Evolutionary conservation across 2,113 vertebrate genomes (phyloP), one percentile per base, ranked within the genome.

Genomic region (Lophochroa leadbeateri): DNA sequence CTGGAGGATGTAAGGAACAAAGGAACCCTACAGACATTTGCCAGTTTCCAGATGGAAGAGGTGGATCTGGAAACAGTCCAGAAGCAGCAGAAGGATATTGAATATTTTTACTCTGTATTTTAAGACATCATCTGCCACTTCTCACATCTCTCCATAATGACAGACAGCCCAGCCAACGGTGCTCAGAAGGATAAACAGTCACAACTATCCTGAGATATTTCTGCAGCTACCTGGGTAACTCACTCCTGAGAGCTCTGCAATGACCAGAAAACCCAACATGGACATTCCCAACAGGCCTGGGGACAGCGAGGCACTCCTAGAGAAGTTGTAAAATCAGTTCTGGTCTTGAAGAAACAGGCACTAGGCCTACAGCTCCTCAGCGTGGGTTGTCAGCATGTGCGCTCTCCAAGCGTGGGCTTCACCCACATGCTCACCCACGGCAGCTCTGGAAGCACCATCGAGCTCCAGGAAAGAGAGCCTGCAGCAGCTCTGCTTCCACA

Each of bases 71-170:
- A 88, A 90, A 21, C 6, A 2, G 14, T 19, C 79, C 90, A 69
- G 28, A 49, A 86, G 57, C 88, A 46, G 75, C 94, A 97, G 95
- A 85, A 93, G 85, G 82, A 91, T 69, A 85, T 0, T 21, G 75
- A 91, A 1, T 94, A 88, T 94, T 96, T 97, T 94, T 83, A 90
- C 43, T 65, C 53, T 19, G 49, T 82, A 86, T 93, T 97, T 94
- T 93, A 88, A 88, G 90, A 52, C 58, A 88, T 88, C 82, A 96
- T 95, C 92, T 95, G 92, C 49, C 49, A 52, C 75, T 90, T 85
- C 71, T 88, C 61, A 13, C 85, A 79, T 64, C 82, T 46, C 52
- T 0, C 43, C 13, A 24, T 5, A 20, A 91, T 82, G 87, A 82
- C 81, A 90, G 86, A 68, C 89, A 84, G 65, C 72, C 49, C 61